Percentiles rank a stretch among this genome's conserved stretches.
These are phyloP conservation scores for Neopelma chrysocephalum DNA, from an alignment of 2,797 vertebrate genomes.

Conservation along the genomic window DNA sequence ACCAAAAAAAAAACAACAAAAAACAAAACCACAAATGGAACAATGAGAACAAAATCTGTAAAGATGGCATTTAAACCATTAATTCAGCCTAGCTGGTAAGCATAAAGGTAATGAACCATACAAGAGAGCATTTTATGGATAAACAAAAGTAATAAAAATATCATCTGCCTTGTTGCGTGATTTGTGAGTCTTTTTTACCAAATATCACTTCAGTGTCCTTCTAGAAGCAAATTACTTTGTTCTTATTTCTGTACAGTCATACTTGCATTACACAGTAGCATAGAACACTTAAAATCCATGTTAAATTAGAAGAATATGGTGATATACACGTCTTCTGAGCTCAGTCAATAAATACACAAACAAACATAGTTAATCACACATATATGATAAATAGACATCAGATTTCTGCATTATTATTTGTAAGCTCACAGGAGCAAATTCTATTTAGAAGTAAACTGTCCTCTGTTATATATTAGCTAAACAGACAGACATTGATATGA, in stretches of 20 bases:
- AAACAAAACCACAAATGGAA: accelerated
- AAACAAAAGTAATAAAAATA: background rate
- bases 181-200: background rate
- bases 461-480: background rate
- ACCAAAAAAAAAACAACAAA: no score
- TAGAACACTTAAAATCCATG: background rate
- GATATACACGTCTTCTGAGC: background rate
- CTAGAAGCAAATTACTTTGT: background rate
- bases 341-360: background rate
- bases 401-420: background rate
- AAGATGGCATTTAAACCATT: background rate
- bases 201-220: background rate
- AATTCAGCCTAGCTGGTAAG: background rate
- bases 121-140: background rate
- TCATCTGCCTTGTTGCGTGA: background rate
- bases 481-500: background rate
- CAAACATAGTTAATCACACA: background rate
- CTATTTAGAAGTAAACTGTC: background rate
- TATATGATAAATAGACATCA: background rate
- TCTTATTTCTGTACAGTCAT: background rate
- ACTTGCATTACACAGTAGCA: background rate
- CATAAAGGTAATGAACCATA: background rate
- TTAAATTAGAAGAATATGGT: background rate
- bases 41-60: background rate
- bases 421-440: background rate